These are phyloP conservation scores for Turritopsis dohrnii DNA, from an alignment of 30 jellyfish, hydroid and myxozoan species.

Conservation along the genomic window DNA sequence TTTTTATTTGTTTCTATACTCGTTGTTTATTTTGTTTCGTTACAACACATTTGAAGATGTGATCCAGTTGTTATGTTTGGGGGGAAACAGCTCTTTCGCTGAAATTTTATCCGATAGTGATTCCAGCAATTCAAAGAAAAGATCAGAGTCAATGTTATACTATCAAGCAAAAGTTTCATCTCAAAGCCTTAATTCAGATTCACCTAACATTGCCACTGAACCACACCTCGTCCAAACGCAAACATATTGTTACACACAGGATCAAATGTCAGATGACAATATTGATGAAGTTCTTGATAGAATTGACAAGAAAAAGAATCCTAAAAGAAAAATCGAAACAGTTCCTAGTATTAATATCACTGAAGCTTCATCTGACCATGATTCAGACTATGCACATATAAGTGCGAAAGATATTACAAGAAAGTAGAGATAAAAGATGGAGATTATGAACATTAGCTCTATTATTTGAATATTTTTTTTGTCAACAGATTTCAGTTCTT, in stretches of 20 bases:
- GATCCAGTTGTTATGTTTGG: not conserved
- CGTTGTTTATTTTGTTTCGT: constrained; percentile 8
- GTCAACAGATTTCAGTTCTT: too few species aligned
- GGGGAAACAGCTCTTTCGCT: not conserved
- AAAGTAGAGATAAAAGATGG: too few species aligned
- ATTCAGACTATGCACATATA: not conserved
- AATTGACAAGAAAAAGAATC: not conserved
- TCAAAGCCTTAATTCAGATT: not conserved
- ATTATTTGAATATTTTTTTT: too few species aligned
- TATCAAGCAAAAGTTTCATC: constrained; percentile 1
- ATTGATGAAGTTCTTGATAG: not conserved
- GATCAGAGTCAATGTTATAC: not conserved
- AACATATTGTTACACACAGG: not conserved
- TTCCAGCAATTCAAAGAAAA: not conserved
- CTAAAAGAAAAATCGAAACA: not conserved
- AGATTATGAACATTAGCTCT: too few species aligned
- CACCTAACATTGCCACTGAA: not conserved
- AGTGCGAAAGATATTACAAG: not conserved
- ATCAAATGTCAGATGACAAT: not conserved
- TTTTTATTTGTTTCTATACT: constrained; percentile 5
- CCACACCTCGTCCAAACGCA: not conserved
- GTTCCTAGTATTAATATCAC: not conserved
- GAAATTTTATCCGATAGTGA: not conserved
- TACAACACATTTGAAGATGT: not conserved
- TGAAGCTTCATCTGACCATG: not conserved